These are phyloP conservation scores for Crocidura indochinensis DNA, from an alignment of 2,797 vertebrate genomes.

Conservation along the genomic window DNA sequence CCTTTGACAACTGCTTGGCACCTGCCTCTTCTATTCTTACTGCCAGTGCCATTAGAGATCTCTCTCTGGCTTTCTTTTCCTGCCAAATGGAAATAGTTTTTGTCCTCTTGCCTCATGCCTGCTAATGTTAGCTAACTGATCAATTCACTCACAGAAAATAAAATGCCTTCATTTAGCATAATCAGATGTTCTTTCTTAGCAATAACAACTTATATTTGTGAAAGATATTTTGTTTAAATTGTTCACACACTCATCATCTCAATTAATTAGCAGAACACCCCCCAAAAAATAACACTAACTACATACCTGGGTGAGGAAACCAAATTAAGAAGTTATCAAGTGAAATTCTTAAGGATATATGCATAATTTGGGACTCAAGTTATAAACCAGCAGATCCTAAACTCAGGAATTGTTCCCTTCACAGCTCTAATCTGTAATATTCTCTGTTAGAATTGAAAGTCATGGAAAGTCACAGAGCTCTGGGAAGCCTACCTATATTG, in stretches of 20 bases:
- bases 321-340: neutral
- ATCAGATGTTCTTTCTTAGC: constrained; percentile 60
- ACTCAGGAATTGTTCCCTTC: neutral
- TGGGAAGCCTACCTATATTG: neutral
- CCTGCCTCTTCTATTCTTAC: neutral
- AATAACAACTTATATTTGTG: constrained; percentile 59
- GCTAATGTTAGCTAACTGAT: constrained; percentile 68
- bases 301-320: neutral
- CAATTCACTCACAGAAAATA: constrained; percentile 76
- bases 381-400: neutral
- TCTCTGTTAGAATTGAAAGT: neutral
- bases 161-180: constrained; percentile 80
- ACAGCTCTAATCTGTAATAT: neutral
- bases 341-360: neutral
- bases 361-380: neutral
- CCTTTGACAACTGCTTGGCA: neutral
- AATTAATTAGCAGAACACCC: neutral
- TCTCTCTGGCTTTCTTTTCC: neutral
- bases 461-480: neutral
- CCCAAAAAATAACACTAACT: neutral
- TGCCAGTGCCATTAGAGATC: constrained; percentile 11
- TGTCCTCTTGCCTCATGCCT: constrained; percentile 63
- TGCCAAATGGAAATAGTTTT: constrained; percentile 64
- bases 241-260: constrained; percentile 20
- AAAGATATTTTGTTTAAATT: constrained; percentile 22